Evolutionary conservation across 2,888 invertebrate species (phyloP), one percentile per base, ranked within the genome.

Genomic region (Catocala fraxini): DNA sequence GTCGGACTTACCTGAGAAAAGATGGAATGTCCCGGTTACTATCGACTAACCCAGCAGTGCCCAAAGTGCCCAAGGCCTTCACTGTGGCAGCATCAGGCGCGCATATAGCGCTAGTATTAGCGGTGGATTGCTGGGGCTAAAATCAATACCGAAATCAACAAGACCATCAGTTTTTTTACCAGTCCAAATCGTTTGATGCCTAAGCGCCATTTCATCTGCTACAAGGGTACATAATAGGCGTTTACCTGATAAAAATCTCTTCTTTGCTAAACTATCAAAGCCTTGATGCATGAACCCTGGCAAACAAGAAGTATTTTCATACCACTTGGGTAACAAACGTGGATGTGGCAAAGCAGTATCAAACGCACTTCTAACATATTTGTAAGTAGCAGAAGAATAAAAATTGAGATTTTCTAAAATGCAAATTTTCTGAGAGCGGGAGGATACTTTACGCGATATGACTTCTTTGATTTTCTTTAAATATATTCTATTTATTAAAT

Each of bases 301-400:
- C 35, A 7, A 35, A 35, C 35, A 35, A 35, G 35, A 35, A 34
- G 49, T 47, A 33, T 56, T 66, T 48, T 62, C 42, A 56, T 66
- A 64, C 66, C 69, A 70, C 55, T 64, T 66, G n/a, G 59, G 53
- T 52, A 71, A 57, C 3, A 67, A 65, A 42, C 69, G 59, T 42
- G 69, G 70, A 61, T 70, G 70, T 39, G 73, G 73, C 25, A 76
- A 25, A 65, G 55, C 52, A n/a, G 59, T 60, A 54, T 63, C 47
- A 56, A 63, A 66, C 41, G 42, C 41, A 48, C 65, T 54, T 45
- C 71, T 45, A 46, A 35, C 35, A 35, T 35, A 35, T 35, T 35
- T 35, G 35, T 7, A 35, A 35, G 35, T 4, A 7, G 35, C 35
- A 35, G 35, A 35, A 35, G 35, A 35, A 35, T 35, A 35, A 35